Base-by-base conservation (phyloP, 1,140 invertebrate genomes). In the Parapsyche elsis region DNA sequence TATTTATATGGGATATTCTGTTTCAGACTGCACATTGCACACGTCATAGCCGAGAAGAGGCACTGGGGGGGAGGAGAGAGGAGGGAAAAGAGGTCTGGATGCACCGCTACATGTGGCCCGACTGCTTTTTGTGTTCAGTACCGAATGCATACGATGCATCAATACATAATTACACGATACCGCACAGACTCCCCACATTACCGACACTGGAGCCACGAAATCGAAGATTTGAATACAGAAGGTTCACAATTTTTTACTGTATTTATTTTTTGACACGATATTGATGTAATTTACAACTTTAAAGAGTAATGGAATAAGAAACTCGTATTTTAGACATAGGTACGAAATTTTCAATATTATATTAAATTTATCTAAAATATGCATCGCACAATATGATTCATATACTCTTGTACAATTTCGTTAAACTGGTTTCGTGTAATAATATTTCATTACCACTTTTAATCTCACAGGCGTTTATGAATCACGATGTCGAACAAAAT, bases 1-100 rank as follows among this genome's bases (percentile, higher is more conserved):
- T 80, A 57, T 80, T 64, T 80, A 75, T 79, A 44, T 80, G 78
- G 26, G 78, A 75, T 80, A 80, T 80, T 80, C 24, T 61, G 70
- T 80, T 75, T 75, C 78, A 67, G 78, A 71, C 71, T 75, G 49
- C 59, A 74, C 57, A 80, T 30, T 75, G 49, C 59, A 74, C 57
- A 80, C 57, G 53, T 46, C 78, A 38, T 64, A 64, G 14, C 46
- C 38, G 73, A 45, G 73, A 23, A 7, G 61, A 23, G 61, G 14
- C 5, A 67, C 9, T 24, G 44, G 57, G 49, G 16, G 44, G 57
- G 74, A 38, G 57, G 24, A n/a, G 57, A 46, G 44, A 49, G 9
- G 46, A 71, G 44, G 45, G 12, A 53, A 14, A 24, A 1, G 14
- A 53, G 26, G 45, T 53, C 53, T 23, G 44, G 23, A 71, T 38